A percentile compares a stretch with the other conserved stretches of the same genome.
These are phyloP conservation scores for Cyanoramphus novaezelandiae DNA, from an alignment of 2,113 vertebrate genomes.

Conservation along the genomic window DNA sequence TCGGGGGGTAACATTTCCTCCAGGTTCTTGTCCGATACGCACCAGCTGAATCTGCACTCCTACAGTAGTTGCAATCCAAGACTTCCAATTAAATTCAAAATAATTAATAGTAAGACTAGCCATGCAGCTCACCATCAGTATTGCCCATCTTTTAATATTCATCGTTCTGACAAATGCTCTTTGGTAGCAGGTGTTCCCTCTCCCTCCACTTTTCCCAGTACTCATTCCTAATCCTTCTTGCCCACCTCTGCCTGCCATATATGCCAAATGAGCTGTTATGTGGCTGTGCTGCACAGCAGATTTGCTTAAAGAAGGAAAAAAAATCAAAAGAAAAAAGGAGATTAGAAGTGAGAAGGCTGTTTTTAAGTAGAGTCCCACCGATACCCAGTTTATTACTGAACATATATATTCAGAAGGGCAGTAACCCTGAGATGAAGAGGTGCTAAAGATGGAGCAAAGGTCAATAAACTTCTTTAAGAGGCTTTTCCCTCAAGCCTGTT, in stretches of 20 bases:
- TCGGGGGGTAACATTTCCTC: background rate
- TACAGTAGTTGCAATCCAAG: background rate
- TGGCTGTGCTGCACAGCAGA: background rate
- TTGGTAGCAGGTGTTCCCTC: background rate
- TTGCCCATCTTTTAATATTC: background rate
- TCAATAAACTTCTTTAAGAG: background rate
- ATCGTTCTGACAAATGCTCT: background rate
- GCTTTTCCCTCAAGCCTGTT: background rate
- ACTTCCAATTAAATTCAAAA: background rate
- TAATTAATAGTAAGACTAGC: background rate
- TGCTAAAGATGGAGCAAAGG: background rate
- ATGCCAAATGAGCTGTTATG: background rate
- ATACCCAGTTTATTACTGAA: background rate
- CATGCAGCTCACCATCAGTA: background rate
- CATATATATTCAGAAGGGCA: background rate
- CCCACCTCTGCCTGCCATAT: background rate
- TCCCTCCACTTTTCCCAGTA: background rate
- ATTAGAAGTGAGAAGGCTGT: background rate
- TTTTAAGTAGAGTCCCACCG: background rate
- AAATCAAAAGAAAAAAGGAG: background rate
- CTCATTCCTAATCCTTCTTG: background rate
- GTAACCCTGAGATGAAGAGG: background rate
- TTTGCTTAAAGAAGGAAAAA: background rate
- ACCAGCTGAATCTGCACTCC: background rate
- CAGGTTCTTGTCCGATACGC: background rate